Conservation (phyloP, 2,888 invertebrate species). For the Caenorhabditis virilis region DNA sequence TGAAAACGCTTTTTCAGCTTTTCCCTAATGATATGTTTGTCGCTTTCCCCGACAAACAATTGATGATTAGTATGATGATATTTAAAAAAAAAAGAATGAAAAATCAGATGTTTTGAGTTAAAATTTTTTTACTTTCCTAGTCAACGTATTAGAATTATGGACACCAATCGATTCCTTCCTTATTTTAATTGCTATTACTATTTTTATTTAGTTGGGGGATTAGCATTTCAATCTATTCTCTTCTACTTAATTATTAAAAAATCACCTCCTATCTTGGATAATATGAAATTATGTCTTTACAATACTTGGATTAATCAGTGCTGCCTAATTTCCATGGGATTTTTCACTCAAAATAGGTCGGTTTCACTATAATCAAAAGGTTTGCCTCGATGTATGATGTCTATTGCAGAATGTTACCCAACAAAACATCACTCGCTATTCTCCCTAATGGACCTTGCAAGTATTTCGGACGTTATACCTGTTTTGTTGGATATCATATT, state of each 20-base stretch:
- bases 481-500: constrained; percentile 32
- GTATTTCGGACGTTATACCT: constrained; percentile 11
- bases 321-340: not conserved
- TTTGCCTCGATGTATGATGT: no score
- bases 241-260: constrained; percentile 22
- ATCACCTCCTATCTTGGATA: constrained; percentile 22
- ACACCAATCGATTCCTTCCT: constrained; percentile 1
- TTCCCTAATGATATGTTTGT: no score
- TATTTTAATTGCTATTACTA: constrained; percentile 13
- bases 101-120: no score
- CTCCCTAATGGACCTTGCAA: constrained; percentile 26
- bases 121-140: no score
- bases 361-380: not conserved
- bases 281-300: constrained; percentile 29
- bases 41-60: no score
- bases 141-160: not conserved
- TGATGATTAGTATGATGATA: no score
- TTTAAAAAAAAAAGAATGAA: no score
- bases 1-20: no score
- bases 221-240: constrained; percentile 22
- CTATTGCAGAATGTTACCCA: constrained; percentile 15
- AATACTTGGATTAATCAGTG: constrained; percentile 11
- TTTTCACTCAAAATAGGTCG: constrained; percentile 1
- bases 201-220: constrained; percentile 17
- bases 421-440: constrained; percentile 24